phyloP scores from a whole-genome alignment of 2,797 vertebrate species.

The Myoxocephalus aenaeus region DNA sequence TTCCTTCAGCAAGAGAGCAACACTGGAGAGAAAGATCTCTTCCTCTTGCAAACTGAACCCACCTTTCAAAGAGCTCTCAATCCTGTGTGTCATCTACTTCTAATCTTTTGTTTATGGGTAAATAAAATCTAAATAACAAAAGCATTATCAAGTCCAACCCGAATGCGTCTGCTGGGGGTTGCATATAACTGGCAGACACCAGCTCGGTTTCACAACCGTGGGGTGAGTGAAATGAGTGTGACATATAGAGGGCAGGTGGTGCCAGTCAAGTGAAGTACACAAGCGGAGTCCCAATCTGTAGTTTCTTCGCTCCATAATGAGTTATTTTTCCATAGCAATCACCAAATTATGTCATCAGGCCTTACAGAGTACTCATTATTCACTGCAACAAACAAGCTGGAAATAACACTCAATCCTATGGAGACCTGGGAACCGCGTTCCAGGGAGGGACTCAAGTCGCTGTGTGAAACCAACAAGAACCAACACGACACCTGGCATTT shows the following conservation, averaged over 20 bases:
- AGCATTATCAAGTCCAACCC: constrained; percentile 41
- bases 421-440: constrained; percentile 75
- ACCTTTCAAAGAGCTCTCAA: constrained; percentile 19
- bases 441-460: constrained; percentile 73
- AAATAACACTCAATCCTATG: constrained; percentile 81
- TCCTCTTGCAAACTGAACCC: constrained; percentile 3
- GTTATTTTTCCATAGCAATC: constrained; percentile 71
- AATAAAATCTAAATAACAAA: constrained; percentile 55
- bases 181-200: constrained; percentile 65
- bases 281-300: constrained; percentile 83
- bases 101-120: constrained; percentile 31
- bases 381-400: constrained; percentile 89
- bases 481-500: constrained; percentile 83
- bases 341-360: constrained; percentile 83
- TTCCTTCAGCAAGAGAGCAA: constrained; percentile 27
- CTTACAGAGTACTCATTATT: constrained; percentile 88
- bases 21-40: constrained; percentile 8
- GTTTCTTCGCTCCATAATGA: constrained; percentile 76
- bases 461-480: constrained; percentile 84
- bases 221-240: constrained; percentile 72
- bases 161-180: constrained; percentile 65
- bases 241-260: constrained; percentile 82
- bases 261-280: constrained; percentile 85
- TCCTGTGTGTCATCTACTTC: constrained; percentile 14
- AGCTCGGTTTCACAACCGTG: constrained; percentile 64